A percentile compares a stretch with the other conserved stretches of the same genome.
Evolutionary conservation across 2,797 vertebrate species (phyloP).

Genomic region (Myiotriccus ornatus): DNA sequence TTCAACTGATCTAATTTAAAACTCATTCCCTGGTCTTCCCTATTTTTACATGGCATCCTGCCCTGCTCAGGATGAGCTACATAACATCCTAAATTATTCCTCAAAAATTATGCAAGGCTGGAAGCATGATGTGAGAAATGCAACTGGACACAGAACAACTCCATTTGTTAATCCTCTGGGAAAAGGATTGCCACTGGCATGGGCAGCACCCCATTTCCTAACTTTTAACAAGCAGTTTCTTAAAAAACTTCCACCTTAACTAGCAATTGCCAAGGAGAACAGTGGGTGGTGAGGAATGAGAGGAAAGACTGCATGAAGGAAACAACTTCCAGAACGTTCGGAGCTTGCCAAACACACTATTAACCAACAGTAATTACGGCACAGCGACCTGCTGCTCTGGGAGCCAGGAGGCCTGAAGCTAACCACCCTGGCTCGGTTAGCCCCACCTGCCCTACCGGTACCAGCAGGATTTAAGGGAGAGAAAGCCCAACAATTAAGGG

Average conservation of each 20-base stretch:
- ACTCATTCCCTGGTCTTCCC: neutral
- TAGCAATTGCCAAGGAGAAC: constrained; percentile 11
- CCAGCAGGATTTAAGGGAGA: constrained; percentile 11
- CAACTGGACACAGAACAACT: neutral
- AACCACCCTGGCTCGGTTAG: neutral
- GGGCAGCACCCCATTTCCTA: constrained; percentile 11
- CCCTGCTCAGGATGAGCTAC: neutral
- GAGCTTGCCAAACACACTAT: neutral
- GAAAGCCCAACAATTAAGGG: neutral
- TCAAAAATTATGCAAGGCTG: neutral
- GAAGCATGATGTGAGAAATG: neutral
- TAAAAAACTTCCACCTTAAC: constrained; percentile 53
- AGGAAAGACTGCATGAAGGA: neutral
- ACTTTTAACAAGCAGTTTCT: constrained; percentile 38
- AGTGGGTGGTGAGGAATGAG: constrained; percentile 46
- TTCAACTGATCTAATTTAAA: neutral
- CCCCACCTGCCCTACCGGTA: constrained; percentile 44
- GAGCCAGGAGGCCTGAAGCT: constrained; percentile 1
- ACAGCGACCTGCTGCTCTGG: neutral
- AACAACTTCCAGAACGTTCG: neutral
- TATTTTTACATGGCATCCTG: neutral
- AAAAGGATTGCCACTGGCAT: neutral
- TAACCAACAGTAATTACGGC: constrained; percentile 34
- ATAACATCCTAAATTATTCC: neutral
- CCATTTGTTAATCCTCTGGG: neutral